Percentiles rank a stretch among this genome's conserved stretches.
phyloP scores from a whole-genome alignment of 2,888 invertebrate genomes.

The Buathra laborator region DNA sequence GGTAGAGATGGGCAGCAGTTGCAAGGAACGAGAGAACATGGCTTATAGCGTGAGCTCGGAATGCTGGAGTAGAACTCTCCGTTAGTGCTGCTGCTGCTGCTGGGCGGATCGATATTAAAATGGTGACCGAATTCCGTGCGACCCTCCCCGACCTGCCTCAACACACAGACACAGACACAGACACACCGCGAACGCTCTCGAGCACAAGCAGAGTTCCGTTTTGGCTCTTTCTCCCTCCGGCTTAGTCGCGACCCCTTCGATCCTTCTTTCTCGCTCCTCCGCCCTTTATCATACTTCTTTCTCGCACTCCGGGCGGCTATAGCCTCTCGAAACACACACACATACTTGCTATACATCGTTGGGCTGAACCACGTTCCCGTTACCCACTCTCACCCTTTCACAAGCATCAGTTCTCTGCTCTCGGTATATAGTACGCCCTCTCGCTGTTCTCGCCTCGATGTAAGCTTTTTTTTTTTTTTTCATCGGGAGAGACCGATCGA shows the following conservation, averaged over 20 bases:
- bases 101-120: constrained; percentile 84
- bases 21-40: constrained; percentile 27
- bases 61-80: constrained; percentile 55
- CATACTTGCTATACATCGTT: background rate
- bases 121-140: constrained; percentile 84
- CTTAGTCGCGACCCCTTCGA: constrained; percentile 34
- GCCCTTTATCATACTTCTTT: constrained; percentile 44
- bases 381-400: constrained; percentile 12
- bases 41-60: constrained; percentile 65
- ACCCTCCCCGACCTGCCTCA: constrained; percentile 82
- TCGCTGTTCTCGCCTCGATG: constrained; percentile 7
- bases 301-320: constrained; percentile 28
- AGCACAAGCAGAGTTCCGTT: constrained; percentile 46
- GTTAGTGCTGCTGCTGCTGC: constrained; percentile 30
- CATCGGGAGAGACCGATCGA: constrained; percentile 16
- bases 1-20: background rate
- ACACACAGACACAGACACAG: constrained; percentile 70
- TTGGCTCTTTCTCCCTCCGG: background rate
- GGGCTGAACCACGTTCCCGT: constrained; percentile 29
- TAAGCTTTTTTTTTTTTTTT: constrained; percentile 3
- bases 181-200: constrained; percentile 30
- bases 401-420: constrained; percentile 27
- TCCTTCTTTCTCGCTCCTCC: constrained; percentile 53
- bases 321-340: background rate
- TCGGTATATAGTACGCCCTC: background rate